phyloP scores from a whole-genome alignment of 2,797 vertebrate genomes.

The Takifugu rubripes region DNA sequence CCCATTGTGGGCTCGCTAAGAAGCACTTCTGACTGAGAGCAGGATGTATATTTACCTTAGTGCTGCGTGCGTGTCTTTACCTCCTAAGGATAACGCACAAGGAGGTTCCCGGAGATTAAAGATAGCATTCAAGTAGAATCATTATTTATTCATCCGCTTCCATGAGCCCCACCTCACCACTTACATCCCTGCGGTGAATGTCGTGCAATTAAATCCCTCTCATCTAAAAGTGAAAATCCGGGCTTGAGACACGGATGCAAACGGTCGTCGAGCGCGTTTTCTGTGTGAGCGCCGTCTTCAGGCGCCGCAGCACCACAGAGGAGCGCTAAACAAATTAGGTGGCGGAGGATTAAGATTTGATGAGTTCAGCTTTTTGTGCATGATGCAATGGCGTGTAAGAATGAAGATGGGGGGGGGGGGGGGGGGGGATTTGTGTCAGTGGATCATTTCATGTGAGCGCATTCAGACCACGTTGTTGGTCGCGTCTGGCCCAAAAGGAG shows the following conservation, averaged over 20 bases:
- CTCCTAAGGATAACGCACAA: slow-evolving; percentile 53
- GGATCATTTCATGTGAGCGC: slow-evolving; percentile 39
- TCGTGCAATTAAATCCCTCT: slow-evolving; percentile 57
- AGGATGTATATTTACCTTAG: slow-evolving; percentile 44
- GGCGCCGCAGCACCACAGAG: neutral
- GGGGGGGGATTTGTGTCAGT: slow-evolving; percentile 44
- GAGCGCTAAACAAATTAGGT: slow-evolving; percentile 3
- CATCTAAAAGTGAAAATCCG: slow-evolving; percentile 10
- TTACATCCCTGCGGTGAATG: slow-evolving; percentile 37
- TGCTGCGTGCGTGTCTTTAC: slow-evolving; percentile 31
- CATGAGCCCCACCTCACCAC: slow-evolving; percentile 39
- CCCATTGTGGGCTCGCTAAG: too few species aligned
- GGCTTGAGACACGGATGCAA: slow-evolving; percentile 21
- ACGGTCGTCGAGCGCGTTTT: slow-evolving; percentile 21
- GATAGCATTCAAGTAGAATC: slow-evolving; percentile 50
- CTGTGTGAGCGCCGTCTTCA: neutral
- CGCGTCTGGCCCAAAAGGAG: slow-evolving; percentile 27
- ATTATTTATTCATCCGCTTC: slow-evolving; percentile 72
- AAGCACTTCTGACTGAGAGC: slow-evolving; percentile 3
- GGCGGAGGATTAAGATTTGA: slow-evolving; percentile 18
- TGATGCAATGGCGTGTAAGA: slow-evolving; percentile 26
- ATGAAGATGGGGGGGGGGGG: slow-evolving; percentile 10
- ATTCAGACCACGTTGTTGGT: neutral
- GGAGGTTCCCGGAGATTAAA: slow-evolving; percentile 51
- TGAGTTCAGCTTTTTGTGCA: slow-evolving; percentile 21